Base-by-base conservation (phyloP, 2,888 invertebrate genomes). In the Chromoteleia sp. region DNA sequence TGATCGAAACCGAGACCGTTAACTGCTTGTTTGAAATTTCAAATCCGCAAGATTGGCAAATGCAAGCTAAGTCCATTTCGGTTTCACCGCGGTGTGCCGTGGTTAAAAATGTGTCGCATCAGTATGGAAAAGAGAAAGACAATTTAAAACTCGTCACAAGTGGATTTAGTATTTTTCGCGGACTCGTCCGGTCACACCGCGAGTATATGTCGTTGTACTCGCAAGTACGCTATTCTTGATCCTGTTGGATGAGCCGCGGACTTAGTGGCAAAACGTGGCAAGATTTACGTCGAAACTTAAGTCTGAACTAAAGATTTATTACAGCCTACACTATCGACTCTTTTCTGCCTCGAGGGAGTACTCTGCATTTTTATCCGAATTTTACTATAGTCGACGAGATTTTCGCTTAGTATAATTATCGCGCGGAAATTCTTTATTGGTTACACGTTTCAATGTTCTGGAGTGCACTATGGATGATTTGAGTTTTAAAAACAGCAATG, bases 201-300 rank as follows among this genome's bases (percentile, higher is more conserved):
- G 58, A 79, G 68, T 80, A 74, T 82, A 82, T 77, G 83, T 73
- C 76, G 75, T 78, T 76, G 81, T 80, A 83, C 83, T 83, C 29
- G 86, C 88, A 84, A 85, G 86, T 87, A 86, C 88, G 87, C 86
- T 86, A 87, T 87, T 86, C 88, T 81, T 90, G 90, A 90, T 90
- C 90, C 90, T 86, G 85, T 84, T 83, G 88, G 87, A 89, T 91
- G 90, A 91, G 89, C 88, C 87, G 87, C 84, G 89, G 91, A 90
- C 91, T 91, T 91, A 91, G 88, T 87, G 90, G 90, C 90, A 89
- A 90, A 91, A 91, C 91, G 91, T 91, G 91, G 90, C 85, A 85
- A 91, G 91, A 91, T 91, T 91, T 91, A 91, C 90, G 87, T 86
- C 85, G 87, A 87, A 90, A 90, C 89, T 91, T 91, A 88, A 90